These are phyloP conservation scores for Sphaerodactylus townsendi DNA, from an alignment of 2,113 vertebrate genomes.

Conservation along the genomic window DNA sequence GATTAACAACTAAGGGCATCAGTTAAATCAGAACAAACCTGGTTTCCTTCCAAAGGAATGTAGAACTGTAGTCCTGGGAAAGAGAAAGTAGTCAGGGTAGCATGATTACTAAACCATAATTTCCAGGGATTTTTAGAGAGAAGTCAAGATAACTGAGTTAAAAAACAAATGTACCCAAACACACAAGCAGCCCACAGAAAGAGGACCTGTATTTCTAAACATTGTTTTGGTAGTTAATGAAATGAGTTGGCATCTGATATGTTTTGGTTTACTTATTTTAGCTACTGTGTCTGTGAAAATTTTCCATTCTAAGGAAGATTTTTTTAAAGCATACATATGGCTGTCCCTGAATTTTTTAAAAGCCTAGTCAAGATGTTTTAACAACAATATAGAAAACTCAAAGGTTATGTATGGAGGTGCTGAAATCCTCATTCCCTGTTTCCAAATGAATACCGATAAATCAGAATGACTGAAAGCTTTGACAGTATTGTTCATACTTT, in stretches of 20 bases:
- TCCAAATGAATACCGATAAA: constrained; percentile 79
- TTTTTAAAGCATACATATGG: not conserved
- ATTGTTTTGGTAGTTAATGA: not conserved
- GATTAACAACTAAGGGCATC: not conserved
- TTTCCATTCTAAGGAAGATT: not conserved
- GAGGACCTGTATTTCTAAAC: not conserved
- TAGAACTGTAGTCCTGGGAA: not conserved
- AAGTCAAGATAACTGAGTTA: not conserved
- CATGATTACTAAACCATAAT: not conserved
- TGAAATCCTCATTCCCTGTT: constrained; percentile 67
- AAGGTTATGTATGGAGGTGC: constrained; percentile 57
- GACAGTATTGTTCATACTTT: constrained; percentile 71
- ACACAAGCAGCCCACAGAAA: not conserved
- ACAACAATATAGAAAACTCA: constrained; percentile 67
- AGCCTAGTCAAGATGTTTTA: constrained; percentile 40
- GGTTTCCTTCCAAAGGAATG: not conserved
- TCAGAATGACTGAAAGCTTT: constrained; percentile 70
- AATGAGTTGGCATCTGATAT: not conserved
- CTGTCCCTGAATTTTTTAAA: constrained; percentile 1
- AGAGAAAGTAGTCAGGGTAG: not conserved
- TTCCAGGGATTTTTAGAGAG: not conserved
- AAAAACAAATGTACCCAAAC: not conserved
- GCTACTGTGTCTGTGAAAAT: not conserved
- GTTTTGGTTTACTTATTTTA: not conserved
- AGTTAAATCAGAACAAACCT: not conserved